Evolutionary conservation across 2,888 invertebrate genomes (phyloP), one percentile per base, ranked within the genome.

Genomic region (Drosophila emarginata): DNA sequence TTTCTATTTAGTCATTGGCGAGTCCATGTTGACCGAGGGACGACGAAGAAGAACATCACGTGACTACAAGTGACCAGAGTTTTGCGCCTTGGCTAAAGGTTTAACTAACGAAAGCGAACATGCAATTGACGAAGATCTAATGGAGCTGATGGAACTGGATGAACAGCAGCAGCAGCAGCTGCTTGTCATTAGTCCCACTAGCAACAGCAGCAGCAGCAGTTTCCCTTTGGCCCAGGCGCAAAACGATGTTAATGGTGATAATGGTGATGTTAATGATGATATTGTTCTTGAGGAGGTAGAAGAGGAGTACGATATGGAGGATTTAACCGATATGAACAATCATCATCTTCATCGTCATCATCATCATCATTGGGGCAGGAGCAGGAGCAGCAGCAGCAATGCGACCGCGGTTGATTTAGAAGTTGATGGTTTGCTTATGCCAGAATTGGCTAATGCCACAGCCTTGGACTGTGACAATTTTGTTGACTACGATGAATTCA

Each of bases 11-110:
- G 91, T 90, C 70, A 90, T 91, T 69, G 90, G 90, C 36, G 91
- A 91, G 75, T 83, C 89, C 36, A 80, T 88, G 74, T 57, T 91
- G 72, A 89, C 87, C 70, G 91, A 91, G 81, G 91, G 91, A 76
- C 89, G 91, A 81, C 93, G 95, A 88, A 93, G 95, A 90, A 94
- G 95, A 90, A 93, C 93, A 81, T 95, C 95, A 76, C 94, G 95
- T 91, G 95, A 95, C 93, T 94, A 94, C 93, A 95, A 95, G 95
- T 95, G 95, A 95, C 94, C 93, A 92, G 90, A 92, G 93, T 93
- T 93, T 92, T 91, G 92, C 91, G 91, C 90, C 90, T 91, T 92
- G 92, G 90, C 91, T 90, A 91, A 81, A 74, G 78, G 78, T 73
- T 71, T 81, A 61, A 84, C 79, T 72, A 74, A 82, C 72, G 70